Evolutionary conservation across 1,140 invertebrate species (phyloP).

Genomic region (Oscheius sp.): DNA sequence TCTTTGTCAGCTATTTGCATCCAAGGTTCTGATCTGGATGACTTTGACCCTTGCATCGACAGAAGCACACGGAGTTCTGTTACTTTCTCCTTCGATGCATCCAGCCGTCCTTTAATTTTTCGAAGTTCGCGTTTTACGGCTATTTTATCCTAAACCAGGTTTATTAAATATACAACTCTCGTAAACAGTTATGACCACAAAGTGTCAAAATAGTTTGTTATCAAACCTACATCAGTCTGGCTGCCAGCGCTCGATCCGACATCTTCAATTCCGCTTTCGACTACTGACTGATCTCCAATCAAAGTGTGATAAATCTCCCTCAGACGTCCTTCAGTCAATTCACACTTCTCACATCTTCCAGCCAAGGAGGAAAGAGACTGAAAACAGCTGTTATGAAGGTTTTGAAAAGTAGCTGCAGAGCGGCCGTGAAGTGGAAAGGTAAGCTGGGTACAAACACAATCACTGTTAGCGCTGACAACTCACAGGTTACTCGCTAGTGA

Average conservation of each 20-base stretch:
- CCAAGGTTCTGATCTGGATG: neutral
- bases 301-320: conserved; percentile 6
- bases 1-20: neutral
- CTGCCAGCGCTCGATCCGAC: conserved; percentile 10
- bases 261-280: conserved; percentile 18
- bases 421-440: neutral
- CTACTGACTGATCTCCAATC: conserved; percentile 3
- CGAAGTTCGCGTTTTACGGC: conserved; percentile 8
- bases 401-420: neutral
- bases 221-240: conserved; percentile 3
- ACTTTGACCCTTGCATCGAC: neutral
- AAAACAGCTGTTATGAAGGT: neutral
- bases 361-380: conserved; percentile 5
- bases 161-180: neutral
- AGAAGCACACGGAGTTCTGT: conserved; percentile 11
- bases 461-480: neutral
- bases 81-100: conserved; percentile 12
- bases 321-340: neutral
- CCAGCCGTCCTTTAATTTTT: conserved; percentile 7
- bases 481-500: neutral
- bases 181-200: too few relatives aligned
- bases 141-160: conserved; percentile 4
- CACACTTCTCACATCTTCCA: conserved; percentile 1
- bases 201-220: neutral
- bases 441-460: neutral